Conservation (phyloP, 2,113 vertebrate species). For the Prietella phreatophila region DNA sequence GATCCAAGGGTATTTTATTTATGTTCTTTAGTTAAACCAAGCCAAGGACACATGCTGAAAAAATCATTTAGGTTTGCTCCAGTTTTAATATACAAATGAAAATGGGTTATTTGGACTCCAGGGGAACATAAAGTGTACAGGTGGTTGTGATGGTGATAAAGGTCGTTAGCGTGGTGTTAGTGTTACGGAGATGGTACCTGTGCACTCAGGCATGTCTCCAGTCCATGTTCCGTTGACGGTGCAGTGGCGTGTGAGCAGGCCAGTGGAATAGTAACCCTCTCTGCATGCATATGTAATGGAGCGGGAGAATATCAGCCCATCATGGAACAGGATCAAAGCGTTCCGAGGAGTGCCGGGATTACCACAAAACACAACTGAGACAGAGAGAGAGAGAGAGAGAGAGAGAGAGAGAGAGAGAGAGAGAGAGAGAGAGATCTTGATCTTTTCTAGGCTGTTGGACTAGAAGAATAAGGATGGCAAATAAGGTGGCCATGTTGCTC, state of each 20-base stretch:
- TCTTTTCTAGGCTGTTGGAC: conserved; percentile 10
- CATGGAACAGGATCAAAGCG: conserved; percentile 81
- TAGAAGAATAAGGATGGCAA: neutral
- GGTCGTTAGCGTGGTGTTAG: neutral
- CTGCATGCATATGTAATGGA: conserved; percentile 90
- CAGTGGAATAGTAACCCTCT: conserved; percentile 89
- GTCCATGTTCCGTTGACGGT: conserved; percentile 96
- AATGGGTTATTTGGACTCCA: conserved; percentile 13
- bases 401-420: conserved; percentile 10
- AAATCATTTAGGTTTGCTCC: neutral
- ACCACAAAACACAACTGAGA: conserved; percentile 89
- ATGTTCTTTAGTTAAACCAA: neutral
- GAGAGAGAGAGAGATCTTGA: conserved; percentile 3
- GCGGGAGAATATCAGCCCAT: conserved; percentile 87
- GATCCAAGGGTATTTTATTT: neutral
- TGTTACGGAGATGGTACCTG: conserved; percentile 71
- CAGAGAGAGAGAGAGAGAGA: conserved; percentile 17
- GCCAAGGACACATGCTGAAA: neutral
- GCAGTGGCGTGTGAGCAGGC: conserved; percentile 90
- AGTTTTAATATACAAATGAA: neutral
- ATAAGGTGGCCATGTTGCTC: conserved; percentile 10
- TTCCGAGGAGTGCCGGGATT: conserved; percentile 94
- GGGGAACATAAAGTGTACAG: neutral
- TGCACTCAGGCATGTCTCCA: conserved; percentile 87
- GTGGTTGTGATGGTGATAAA: neutral